These are phyloP conservation scores for Odontamblyopus rebecca DNA, from an alignment of 2,797 vertebrate genomes.

Conservation along the genomic window DNA sequence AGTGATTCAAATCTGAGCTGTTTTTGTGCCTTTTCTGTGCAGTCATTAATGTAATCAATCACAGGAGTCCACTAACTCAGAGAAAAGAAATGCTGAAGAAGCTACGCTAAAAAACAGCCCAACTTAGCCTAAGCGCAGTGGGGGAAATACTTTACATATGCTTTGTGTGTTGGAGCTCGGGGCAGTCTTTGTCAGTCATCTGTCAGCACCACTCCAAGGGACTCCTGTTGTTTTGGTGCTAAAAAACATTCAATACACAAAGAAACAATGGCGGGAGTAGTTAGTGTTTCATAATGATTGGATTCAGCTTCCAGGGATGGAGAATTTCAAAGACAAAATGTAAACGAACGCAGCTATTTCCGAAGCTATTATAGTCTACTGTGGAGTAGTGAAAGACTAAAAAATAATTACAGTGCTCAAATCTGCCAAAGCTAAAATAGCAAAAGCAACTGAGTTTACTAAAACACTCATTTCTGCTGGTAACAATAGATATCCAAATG, in stretches of 20 bases:
- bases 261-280: slow-evolving; percentile 4
- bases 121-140: slow-evolving; percentile 6
- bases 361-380: neutral
- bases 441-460: neutral
- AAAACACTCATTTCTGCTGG: neutral
- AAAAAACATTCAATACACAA: slow-evolving; percentile 3
- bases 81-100: slow-evolving; percentile 18
- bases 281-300: slow-evolving; percentile 10
- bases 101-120: slow-evolving; percentile 3
- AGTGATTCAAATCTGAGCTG: slow-evolving; percentile 38
- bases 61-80: slow-evolving; percentile 16
- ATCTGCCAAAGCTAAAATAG: neutral
- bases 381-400: neutral
- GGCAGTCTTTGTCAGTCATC: slow-evolving; percentile 13
- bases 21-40: slow-evolving; percentile 22
- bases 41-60: slow-evolving; percentile 37
- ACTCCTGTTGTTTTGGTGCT: slow-evolving; percentile 9
- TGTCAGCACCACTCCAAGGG: neutral
- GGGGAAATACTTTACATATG: slow-evolving; percentile 13
- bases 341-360: neutral
- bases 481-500: neutral
- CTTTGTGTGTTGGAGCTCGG: slow-evolving; percentile 21
- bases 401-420: neutral
- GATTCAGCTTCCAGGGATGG: neutral
- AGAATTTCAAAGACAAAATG: neutral